These are phyloP conservation scores for Rallus crepitans DNA, from an alignment of 2,797 vertebrate species.

Conservation along the genomic window DNA sequence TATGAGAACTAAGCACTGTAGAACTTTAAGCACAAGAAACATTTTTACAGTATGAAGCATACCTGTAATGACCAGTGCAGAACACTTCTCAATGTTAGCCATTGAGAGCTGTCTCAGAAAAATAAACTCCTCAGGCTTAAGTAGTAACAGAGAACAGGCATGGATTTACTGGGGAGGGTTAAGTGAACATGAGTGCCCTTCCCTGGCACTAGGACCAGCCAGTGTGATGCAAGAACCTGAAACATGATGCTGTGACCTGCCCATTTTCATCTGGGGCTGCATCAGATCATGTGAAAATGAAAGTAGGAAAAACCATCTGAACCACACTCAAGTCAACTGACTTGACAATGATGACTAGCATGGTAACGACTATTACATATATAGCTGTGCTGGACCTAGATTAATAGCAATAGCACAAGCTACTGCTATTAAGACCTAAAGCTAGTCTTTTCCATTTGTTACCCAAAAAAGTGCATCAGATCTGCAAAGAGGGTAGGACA, in stretches of 20 bases:
- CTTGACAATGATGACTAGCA: too few species aligned
- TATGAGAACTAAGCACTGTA: not conserved
- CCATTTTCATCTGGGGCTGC: not conserved
- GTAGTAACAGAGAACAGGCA: not conserved
- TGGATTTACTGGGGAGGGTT: not conserved
- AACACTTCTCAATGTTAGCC: not conserved
- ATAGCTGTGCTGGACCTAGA: not conserved
- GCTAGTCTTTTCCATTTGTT: not conserved
- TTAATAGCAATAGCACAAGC: not conserved
- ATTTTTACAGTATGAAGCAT: not conserved
- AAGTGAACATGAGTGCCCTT: not conserved
- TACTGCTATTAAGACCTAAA: not conserved
- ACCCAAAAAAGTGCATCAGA: not conserved
- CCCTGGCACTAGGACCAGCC: not conserved
- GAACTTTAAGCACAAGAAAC: not conserved
- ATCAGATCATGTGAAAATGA: not conserved
- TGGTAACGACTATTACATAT: too few species aligned
- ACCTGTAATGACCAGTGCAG: not conserved
- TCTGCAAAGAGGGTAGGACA: not conserved
- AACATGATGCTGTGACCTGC: not conserved
- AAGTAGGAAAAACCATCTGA: not conserved
- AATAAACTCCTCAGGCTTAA: not conserved
- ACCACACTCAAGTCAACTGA: not conserved
- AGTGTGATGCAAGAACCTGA: accelerated
- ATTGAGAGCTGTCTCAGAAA: not conserved